Conservation (phyloP, 2,797 vertebrate genomes). For the Phylloscopus collybita region DNA sequence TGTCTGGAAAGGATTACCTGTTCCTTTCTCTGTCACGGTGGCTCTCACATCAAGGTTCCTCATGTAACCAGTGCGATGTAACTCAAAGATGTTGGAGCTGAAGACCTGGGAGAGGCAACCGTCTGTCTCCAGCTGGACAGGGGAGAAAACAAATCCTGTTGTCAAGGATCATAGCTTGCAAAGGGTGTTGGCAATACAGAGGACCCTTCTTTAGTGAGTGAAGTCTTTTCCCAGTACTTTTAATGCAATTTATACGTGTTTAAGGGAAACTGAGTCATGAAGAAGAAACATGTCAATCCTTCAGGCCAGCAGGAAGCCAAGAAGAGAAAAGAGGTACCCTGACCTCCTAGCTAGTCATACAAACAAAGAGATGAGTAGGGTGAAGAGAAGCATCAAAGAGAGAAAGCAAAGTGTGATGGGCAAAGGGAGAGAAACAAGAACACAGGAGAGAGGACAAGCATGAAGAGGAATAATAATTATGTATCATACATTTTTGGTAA, state of each 20-base stretch:
- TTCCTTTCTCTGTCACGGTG: conserved; percentile 70
- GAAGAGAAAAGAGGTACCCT: neutral
- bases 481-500: conserved; percentile 55
- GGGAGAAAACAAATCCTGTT: neutral
- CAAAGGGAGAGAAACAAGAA: neutral
- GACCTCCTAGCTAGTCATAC: neutral
- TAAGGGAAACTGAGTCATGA: neutral
- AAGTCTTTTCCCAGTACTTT: neutral
- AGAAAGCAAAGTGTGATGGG: neutral
- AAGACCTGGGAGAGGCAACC: conserved; percentile 71
- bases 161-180: neutral
- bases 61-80: conserved; percentile 66
- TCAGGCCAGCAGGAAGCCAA: neutral
- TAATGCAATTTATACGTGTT: neutral
- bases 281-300: neutral
- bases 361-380: neutral
- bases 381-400: neutral
- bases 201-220: neutral
- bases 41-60: conserved; percentile 60
- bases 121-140: conserved; percentile 53
- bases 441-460: neutral
- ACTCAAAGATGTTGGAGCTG: conserved; percentile 69
- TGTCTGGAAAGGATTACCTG: conserved; percentile 64
- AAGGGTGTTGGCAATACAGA: neutral
- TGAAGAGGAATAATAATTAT: neutral